phyloP scores from a whole-genome alignment of 1,140 invertebrate genomes.

The Leptinotarsa lineolata region DNA sequence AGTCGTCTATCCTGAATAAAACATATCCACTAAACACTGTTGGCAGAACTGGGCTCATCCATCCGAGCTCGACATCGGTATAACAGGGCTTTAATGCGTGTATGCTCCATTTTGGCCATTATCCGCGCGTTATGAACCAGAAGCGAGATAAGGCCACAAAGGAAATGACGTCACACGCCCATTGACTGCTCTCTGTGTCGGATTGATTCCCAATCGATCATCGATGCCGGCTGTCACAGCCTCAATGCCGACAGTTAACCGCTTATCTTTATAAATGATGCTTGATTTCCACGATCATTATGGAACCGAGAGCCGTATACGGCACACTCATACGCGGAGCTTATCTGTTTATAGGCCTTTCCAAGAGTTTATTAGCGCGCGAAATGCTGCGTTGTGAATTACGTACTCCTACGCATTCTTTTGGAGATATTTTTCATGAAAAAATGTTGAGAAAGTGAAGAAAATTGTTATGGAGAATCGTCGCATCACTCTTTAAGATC shows the following conservation, averaged over 20 bases:
- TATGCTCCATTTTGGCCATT: constrained; percentile 53
- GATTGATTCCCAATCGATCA: constrained; percentile 56
- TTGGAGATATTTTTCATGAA: not conserved
- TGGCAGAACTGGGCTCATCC: constrained; percentile 10
- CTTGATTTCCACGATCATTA: constrained; percentile 37
- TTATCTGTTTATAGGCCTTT: not conserved
- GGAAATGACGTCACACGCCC: constrained; percentile 56
- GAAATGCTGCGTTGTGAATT: not conserved
- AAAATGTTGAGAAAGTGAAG: no score
- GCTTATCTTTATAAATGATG: constrained; percentile 53
- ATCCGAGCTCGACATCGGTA: constrained; percentile 20
- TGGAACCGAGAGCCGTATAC: not conserved
- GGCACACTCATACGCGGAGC: not conserved
- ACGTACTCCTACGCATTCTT: no score
- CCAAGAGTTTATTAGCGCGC: not conserved
- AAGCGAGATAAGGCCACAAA: constrained; percentile 55
- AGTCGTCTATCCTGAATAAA: constrained; percentile 2
- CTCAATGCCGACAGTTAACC: constrained; percentile 40
- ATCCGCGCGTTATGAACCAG: constrained; percentile 56
- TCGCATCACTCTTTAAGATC: no score
- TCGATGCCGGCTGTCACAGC: constrained; percentile 50
- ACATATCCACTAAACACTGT: not conserved
- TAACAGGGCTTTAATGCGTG: constrained; percentile 26
- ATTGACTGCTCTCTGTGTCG: constrained; percentile 53
- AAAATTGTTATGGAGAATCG: no score